These are phyloP conservation scores for Macaca fascicularis DNA, from an alignment of 2,113 vertebrate genomes.

Conservation along the genomic window T2T-MFA8v1.1 NC_088380.1:118565001-118565500, in stretches of 20 bases:
- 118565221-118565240: background rate
- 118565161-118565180: background rate
- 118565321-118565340: background rate
- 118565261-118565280: background rate
- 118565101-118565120: background rate
- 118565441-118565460: background rate
- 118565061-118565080: background rate
- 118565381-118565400: conserved; percentile 27
- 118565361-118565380: background rate
- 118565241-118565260: background rate
- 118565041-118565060: background rate
- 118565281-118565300: background rate
- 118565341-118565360: too few species aligned
- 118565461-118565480: too few species aligned
- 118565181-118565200: background rate
- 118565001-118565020: background rate
- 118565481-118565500: too few species aligned
- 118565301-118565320: background rate
- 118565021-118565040: background rate
- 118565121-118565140: background rate
- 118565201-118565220: background rate
- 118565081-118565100: background rate
- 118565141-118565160: background rate
- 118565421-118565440: background rate
- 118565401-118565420: background rate